Evolutionary conservation across 2,113 vertebrate genomes (phyloP), one percentile per base, ranked within the genome.

Genomic region (Chrysemys picta): DNA sequence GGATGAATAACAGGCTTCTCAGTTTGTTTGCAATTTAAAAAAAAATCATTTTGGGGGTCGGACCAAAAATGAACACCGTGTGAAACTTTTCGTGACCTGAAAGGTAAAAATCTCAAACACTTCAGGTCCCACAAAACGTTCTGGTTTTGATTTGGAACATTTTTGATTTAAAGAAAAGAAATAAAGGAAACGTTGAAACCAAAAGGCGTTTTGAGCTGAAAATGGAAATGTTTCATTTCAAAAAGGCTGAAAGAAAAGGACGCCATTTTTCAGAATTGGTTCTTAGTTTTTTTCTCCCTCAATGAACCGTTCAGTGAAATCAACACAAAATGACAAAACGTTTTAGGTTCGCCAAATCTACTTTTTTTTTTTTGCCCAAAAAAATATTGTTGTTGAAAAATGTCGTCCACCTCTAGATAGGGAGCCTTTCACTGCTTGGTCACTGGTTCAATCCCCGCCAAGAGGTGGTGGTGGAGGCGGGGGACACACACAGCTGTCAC

Each of bases 401-500:
- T n/a, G 4, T n/a, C 35, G 2, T 9, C 2, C 19, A n/a, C n/a
- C 17, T 38, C 4, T 11, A 11, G 65, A 38, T 38, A 69, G 5
- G 19, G 65, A 35, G 19, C 17, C n/a, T 72, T 1, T 5, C 29
- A 21, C 27, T 10, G 12, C 42, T 80, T 38, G 17, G 19, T 12
- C 89, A 17, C 57, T 31, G 3, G 10, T 5, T 31, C 76, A 72
- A 80, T 45, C 3, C 11, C 29, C 1, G 1, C 79, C 31, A 79
- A 24, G 2, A 42, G 27, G 10, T 4, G 24, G n/a, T 16, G 87
- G 38, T 2, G 24, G 31, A 29, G 10, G 27, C 27, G 3, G 57
- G 11, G 11, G 0, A 6, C 3, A 59, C n/a, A 38, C 47, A 62
- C 14, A 21, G 0, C 2, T 19, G 84, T 19, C 42, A 29, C 8